phyloP scores from a whole-genome alignment of 2,888 invertebrate species.

The Sipunculus nudus region DNA sequence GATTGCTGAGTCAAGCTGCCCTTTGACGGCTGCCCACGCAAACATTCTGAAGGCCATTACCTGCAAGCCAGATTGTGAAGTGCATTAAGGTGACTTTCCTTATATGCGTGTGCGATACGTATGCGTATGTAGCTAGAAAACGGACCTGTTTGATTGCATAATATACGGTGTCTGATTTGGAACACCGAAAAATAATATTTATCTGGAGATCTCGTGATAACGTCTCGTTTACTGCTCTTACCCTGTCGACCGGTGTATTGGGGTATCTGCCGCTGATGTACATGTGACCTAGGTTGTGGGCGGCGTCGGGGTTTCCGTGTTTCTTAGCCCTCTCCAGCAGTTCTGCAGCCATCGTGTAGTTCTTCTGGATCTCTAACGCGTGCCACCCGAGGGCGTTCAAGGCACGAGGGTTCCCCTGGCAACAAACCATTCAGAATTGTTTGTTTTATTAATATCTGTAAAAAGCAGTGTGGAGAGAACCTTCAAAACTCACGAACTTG shows the following conservation, averaged over 20 bases:
- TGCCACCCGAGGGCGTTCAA: slow-evolving; percentile 62
- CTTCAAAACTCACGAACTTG: too few species aligned
- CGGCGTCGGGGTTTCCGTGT: slow-evolving; percentile 54
- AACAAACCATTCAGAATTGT: too few species aligned
- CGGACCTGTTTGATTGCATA: too few species aligned
- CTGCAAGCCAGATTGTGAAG: slow-evolving; percentile 38
- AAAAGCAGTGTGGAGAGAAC: too few species aligned
- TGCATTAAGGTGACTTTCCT: too few species aligned
- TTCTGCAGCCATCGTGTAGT: slow-evolving; percentile 52
- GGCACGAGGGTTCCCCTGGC: slow-evolving; percentile 54
- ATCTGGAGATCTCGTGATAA: neutral
- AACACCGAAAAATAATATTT: neutral
- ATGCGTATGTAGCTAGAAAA: too few species aligned
- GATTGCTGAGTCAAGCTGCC: slow-evolving; percentile 57
- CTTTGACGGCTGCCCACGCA: slow-evolving; percentile 48
- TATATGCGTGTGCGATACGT: too few species aligned
- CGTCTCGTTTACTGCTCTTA: neutral
- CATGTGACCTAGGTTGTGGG: slow-evolving; percentile 60
- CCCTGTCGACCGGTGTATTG: slow-evolving; percentile 18
- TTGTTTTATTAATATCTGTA: too few species aligned
- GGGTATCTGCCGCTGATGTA: slow-evolving; percentile 52
- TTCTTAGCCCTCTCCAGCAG: slow-evolving; percentile 49
- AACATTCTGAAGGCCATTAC: slow-evolving; percentile 53
- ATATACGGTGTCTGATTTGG: neutral
- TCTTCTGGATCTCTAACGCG: slow-evolving; percentile 50